Evolutionary conservation across 2,113 vertebrate species (phyloP), one percentile per base, ranked within the genome.

Genomic region (Cynoglossus semilaevis): DNA sequence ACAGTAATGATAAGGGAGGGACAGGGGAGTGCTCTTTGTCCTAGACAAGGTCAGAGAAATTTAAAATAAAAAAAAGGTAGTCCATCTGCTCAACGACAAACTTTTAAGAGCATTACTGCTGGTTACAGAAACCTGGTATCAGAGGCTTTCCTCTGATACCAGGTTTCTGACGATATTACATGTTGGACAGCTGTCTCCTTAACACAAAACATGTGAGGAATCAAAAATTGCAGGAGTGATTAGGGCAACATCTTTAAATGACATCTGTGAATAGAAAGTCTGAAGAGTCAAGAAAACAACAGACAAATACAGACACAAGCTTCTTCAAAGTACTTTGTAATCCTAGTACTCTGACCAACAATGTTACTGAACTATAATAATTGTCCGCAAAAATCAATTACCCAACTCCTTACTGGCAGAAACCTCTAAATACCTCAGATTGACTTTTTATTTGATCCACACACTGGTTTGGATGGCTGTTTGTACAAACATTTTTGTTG

Each of bases 31-130:
- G 29, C 38, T 69, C 50, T 82, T 76, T 85, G 82, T 89, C 85
- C 87, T 86, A 51, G 55, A 80, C 88, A 91, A 90, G 87, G 91
- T 90, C 82, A 89, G 62, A 77, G 45, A 82, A 40, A 43, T 45
- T 17, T 45, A 17, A 17, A 16, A 45, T 17, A 17, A 17, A 45
- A 10, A 45, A 13, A 17, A 34, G 8, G 46, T 58, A 54, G 76
- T 44, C 53, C 42, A 74, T 81, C 49, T 61, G 61, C 66, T 54
- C 47, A 69, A 70, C 52, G 56, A 56, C 19, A 50, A n/a, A 9
- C 15, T 65, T 61, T 68, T 37, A 19, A 63, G 29, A 67, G 49
- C 34, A 43, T 8, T 64, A 44, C 7, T 9, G 37, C 43, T 1
- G n/a, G 13, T 4, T 1, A 35, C 4, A n/a, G 47, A 53, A 36